A percentile compares a stretch with the other conserved stretches of the same genome.
These are phyloP conservation scores for Eulithis testata DNA, from an alignment of 2,888 invertebrate species.

Conservation along the genomic window DNA sequence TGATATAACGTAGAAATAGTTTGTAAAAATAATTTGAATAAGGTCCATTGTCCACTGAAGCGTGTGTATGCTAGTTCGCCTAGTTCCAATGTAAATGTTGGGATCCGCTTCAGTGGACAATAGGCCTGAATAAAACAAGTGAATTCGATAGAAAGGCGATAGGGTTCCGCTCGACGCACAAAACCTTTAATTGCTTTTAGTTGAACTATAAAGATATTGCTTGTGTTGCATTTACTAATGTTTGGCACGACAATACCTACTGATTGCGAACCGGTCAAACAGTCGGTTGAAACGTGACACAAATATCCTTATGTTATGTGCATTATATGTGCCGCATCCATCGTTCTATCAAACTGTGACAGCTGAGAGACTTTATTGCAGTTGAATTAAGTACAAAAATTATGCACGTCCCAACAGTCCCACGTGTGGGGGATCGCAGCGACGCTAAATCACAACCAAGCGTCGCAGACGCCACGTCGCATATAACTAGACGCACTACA, in stretches of 20 bases:
- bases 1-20: conserved; percentile 35
- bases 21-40: conserved; percentile 23
- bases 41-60: conserved; percentile 18
- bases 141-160: conserved; percentile 32
- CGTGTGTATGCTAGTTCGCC: conserved; percentile 3
- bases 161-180: conserved; percentile 17
- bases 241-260: conserved; percentile 66
- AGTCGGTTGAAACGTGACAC: conserved; percentile 33
- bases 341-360: not conserved
- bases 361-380: not conserved
- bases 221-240: conserved; percentile 48
- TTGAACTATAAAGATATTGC: conserved; percentile 61
- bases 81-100: conserved; percentile 3
- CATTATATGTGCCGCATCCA: no score
- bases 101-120: conserved; percentile 17
- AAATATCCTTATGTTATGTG: no score
- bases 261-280: conserved; percentile 43
- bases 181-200: conserved; percentile 56
- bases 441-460: conserved; percentile 77
- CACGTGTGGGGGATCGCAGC: conserved; percentile 48
- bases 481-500: conserved; percentile 17
- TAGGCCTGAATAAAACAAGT: conserved; percentile 13
- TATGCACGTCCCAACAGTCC: conserved; percentile 19
- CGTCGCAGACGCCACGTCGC: conserved; percentile 52
- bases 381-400: not conserved